Evolutionary conservation across 2,888 invertebrate genomes (phyloP).

Genomic region (Lasioglossum lativentre): DNA sequence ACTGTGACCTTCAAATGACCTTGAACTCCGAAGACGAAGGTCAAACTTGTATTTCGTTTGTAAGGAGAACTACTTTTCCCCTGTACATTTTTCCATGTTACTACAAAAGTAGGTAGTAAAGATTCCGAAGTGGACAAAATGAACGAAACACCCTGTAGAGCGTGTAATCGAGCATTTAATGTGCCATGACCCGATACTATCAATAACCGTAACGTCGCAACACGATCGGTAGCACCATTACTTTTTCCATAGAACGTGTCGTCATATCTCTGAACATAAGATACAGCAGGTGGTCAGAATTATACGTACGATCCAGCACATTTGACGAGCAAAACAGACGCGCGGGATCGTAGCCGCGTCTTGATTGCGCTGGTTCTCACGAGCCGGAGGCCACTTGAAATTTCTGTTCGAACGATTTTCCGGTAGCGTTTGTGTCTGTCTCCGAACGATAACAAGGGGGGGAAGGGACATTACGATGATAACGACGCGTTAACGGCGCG

Average conservation of each 20-base stretch:
- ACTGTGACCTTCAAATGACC: no score
- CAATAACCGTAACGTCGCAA: no score
- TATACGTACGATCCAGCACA: neutral
- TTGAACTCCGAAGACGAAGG: no score
- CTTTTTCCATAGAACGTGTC: neutral
- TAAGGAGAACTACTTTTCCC: no score
- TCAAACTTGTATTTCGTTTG: no score
- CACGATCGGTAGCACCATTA: no score
- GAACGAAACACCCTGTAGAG: no score
- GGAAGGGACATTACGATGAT: slow-evolving; percentile 57
- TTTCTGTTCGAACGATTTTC: slow-evolving; percentile 34
- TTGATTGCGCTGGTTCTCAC: neutral
- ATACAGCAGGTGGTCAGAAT: slow-evolving; percentile 4
- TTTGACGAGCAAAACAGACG: neutral
- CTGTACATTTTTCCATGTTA: no score
- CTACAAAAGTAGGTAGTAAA: no score
- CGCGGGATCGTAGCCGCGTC: neutral
- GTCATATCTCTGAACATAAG: neutral
- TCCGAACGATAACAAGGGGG: slow-evolving; percentile 45
- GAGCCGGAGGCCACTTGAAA: neutral
- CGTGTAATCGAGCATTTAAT: no score
- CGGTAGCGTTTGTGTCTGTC: slow-evolving; percentile 1
- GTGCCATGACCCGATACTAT: no score
- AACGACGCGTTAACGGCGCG: slow-evolving; percentile 72
- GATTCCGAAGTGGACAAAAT: no score